Evolutionary conservation across 2,797 vertebrate species (phyloP).

Genomic region (Gobio occitaniae): DNA sequence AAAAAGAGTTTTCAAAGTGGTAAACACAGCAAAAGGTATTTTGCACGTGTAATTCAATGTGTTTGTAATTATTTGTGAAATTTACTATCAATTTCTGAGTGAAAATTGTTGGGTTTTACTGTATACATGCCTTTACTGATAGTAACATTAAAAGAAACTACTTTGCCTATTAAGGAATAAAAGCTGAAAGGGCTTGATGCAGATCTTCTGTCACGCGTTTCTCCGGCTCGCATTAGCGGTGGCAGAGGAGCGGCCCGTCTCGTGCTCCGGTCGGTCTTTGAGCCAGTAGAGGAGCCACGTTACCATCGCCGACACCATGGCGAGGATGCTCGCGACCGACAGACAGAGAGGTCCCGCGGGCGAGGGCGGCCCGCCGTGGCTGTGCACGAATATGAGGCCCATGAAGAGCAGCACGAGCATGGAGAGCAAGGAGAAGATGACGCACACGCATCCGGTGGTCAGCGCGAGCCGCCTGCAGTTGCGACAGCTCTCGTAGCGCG

Average conservation of each 20-base stretch:
- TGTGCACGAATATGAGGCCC: conserved; percentile 95
- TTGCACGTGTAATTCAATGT: neutral
- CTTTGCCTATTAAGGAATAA: neutral
- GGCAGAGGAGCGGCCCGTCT: conserved; percentile 73
- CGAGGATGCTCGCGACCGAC: conserved; percentile 92
- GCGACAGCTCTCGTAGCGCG: conserved; percentile 87
- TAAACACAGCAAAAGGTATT: neutral
- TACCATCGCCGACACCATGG: conserved; percentile 92
- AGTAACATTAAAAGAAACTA: neutral
- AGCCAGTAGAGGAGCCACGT: conserved; percentile 95
- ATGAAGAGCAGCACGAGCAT: conserved; percentile 95
- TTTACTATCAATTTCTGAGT: neutral
- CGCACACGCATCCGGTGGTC: conserved; percentile 92
- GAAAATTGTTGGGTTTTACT: neutral
- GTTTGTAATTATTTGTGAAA: neutral
- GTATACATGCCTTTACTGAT: neutral
- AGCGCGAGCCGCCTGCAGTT: conserved; percentile 90
- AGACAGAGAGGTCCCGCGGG: conserved; percentile 92
- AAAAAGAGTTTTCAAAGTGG: neutral
- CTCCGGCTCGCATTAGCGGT: conserved; percentile 76
- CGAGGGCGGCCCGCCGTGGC: conserved; percentile 86
- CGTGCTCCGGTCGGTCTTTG: conserved; percentile 89
- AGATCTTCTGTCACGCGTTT: conserved; percentile 71
- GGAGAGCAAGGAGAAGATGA: conserved; percentile 92
- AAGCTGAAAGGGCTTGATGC: conserved; percentile 19